Evolutionary conservation across 2,797 vertebrate genomes (phyloP).

Genomic region (Nannoperca australis): DNA sequence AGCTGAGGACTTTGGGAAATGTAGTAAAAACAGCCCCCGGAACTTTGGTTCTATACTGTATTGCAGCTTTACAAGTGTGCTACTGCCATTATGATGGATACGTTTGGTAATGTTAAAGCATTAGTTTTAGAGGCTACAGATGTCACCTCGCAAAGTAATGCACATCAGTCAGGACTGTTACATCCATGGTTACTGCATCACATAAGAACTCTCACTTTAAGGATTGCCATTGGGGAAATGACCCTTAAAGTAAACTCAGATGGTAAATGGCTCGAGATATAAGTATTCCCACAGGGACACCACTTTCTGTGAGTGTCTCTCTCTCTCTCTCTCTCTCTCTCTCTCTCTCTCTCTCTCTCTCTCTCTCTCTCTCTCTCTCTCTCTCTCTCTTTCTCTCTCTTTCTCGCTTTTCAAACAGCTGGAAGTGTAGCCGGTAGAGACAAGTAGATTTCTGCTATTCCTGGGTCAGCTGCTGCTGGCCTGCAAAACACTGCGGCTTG

Average conservation of each 20-base stretch:
- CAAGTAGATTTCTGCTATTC: constrained; percentile 48
- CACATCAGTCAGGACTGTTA: constrained; percentile 20
- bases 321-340: constrained; percentile 14
- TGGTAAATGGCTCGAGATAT: constrained; percentile 14
- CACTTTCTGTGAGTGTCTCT: constrained; percentile 8
- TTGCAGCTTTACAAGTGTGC: not conserved
- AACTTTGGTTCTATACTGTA: not conserved
- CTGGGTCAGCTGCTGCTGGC: constrained; percentile 51
- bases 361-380: constrained; percentile 12
- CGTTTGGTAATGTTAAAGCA: constrained; percentile 10
- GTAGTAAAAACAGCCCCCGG: constrained; percentile 11
- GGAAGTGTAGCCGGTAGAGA: constrained; percentile 37
- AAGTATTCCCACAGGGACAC: constrained; percentile 19
- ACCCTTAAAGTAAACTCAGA: constrained; percentile 11
- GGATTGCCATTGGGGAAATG: constrained; percentile 5
- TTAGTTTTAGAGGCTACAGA: constrained; percentile 5
- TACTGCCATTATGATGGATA: constrained; percentile 1
- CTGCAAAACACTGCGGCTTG: constrained; percentile 18
- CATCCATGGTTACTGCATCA: not conserved
- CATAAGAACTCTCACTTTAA: constrained; percentile 28
- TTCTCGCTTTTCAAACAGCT: constrained; percentile 43
- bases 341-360: constrained; percentile 24
- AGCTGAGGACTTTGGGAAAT: constrained; percentile 47
- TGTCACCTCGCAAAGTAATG: constrained; percentile 9
- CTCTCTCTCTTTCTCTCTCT: constrained; percentile 15